These are phyloP conservation scores for Enteromius paludinosus DNA, from an alignment of 2,797 vertebrate species.

Conservation along the genomic window DNA sequence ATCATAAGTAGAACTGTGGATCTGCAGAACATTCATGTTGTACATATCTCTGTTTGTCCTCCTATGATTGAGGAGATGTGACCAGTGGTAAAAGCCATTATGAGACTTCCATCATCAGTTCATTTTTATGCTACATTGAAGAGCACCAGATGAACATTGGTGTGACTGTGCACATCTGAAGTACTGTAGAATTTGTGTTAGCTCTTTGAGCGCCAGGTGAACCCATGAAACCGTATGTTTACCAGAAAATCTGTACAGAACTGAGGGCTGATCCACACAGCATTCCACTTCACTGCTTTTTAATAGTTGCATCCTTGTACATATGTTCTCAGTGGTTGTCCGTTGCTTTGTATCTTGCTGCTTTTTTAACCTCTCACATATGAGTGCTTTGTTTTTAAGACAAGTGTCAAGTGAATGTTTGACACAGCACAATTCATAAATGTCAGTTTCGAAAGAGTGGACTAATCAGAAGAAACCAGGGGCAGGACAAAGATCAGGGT, in stretches of 20 bases:
- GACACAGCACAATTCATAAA: neutral
- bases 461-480: neutral
- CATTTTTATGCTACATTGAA: slow-evolving; percentile 66
- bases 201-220: neutral
- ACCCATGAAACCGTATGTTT: neutral
- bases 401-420: neutral
- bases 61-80: slow-evolving; percentile 49
- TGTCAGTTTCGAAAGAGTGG: neutral
- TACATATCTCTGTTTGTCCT: slow-evolving; percentile 57
- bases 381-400: neutral
- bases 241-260: neutral
- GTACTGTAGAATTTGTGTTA: slow-evolving; percentile 22
- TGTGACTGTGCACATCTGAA: slow-evolving; percentile 70
- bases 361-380: neutral
- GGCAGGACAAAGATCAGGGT: neutral
- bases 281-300: slow-evolving; percentile 3
- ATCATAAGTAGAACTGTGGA: slow-evolving; percentile 62
- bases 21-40: slow-evolving; percentile 36
- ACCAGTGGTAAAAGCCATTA: slow-evolving; percentile 67
- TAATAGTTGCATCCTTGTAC: neutral
- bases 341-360: too few species aligned
- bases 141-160: slow-evolving; percentile 69
- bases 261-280: neutral
- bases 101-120: slow-evolving; percentile 57
- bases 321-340: neutral